Evolutionary conservation across 2,797 vertebrate genomes (phyloP), one percentile per base, ranked within the genome.

Genomic region (Sparus aurata): DNA sequence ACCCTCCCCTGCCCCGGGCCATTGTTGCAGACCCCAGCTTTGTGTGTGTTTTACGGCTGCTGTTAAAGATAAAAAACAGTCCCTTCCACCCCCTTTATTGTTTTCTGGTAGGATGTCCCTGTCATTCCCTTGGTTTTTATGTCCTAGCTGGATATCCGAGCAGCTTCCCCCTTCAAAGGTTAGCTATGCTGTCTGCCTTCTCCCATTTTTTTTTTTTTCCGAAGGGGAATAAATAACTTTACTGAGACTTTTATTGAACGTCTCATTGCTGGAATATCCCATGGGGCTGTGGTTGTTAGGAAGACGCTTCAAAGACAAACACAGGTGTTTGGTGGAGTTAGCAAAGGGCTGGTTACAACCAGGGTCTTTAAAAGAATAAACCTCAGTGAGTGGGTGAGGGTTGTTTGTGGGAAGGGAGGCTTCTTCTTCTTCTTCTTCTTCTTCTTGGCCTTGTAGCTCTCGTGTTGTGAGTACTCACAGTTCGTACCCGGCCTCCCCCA

Each of bases 31-130:
- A 90, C 87, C 91, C 85, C 88, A 92, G 90, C 91, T 94, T 93
- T 94, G 91, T 95, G 93, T 93, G 87, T 94, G 87, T 94, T 95
- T 95, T 95, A 95, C 86, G 90, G 93, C 93, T 94, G 94, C 93
- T 94, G 93, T 95, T 95, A 95, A 94, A 95, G 94, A 95, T 95
- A 94, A 95, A 95, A 95, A 94, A 90, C 92, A 93, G 88, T 90
- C 92, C 89, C 89, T 89, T 92, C 91, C 93, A 91, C 91, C 91
- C 88, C 77, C 86, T 95, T 95, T 94, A 95, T 95, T 95, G 94
- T 95, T 92, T 94, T 93, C 91, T 92, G 92, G 92, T 91, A 93
- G 93, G 93, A 95, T 92, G 93, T 95, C 93, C 89, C 94, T 90
- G 91, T 93, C 92, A 91, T 94, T 95, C 89, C 91, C 89, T 89